Base-by-base conservation (phyloP, 2,888 invertebrate genomes). In the Julus scanicus region DNA sequence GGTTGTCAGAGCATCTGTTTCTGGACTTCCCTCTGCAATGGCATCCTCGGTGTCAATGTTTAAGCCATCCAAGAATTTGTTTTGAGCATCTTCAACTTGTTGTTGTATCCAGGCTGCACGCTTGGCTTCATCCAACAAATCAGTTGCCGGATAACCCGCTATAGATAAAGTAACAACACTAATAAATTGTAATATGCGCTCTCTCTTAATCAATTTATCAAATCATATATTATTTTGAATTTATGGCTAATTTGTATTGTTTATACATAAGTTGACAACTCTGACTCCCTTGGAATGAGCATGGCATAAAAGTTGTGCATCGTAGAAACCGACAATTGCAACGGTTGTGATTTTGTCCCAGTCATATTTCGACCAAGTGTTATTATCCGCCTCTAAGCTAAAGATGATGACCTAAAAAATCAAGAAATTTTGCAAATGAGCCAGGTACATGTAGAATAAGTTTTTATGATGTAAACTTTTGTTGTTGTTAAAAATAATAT, bases 41-140 rank as follows among this genome's bases (percentile, higher is more conserved):
- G 90, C 90, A 88, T 90, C 90, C 89, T 93, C 93, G 90, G 91
- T 92, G 89, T 92, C 92, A 85, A 92, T 90, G 89, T 93, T 92
- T 39, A 92, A 89, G 8, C 93, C 92, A 89, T 92, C 92, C 49
- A 92, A 90, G 88, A 90, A 91, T 71, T 91, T 90, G 1, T 90
- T 86, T 84, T 90, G 88, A 1, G 91, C 91, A 85, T 89, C 87
- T 0, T 89, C 53, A 29, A 92, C 87, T 88, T 91, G 90, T 17
- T 90, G 80, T 15, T 88, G 83, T 13, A 92, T 90, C 92, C 92
- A 92, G 8, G 87, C 48, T 15, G 89, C 40, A 48, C 92, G 89
- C 1, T 86, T 83, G 48, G 15, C 48, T 20, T 29, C 15, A 71
- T 89, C 87, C 44, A 44, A 37, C 29, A 89, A 57, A 71, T 89